phyloP scores from a whole-genome alignment of 2,113 vertebrate genomes.

The Meriones unguiculatus region DNA sequence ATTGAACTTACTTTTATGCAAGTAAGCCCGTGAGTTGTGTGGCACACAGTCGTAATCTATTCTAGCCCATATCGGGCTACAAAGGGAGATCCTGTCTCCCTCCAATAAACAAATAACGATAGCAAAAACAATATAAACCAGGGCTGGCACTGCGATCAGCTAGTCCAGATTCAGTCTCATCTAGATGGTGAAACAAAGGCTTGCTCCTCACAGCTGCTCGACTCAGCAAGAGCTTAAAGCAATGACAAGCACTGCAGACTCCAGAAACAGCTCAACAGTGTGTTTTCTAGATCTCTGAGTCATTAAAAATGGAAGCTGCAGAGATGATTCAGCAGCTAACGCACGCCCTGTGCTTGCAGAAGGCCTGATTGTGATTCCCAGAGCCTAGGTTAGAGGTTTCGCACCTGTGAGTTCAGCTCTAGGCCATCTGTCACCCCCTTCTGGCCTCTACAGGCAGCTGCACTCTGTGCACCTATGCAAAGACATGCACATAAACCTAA shows the following conservation, averaged over 20 bases:
- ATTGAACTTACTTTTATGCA: neutral
- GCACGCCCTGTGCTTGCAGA: neutral
- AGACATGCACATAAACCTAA: neutral
- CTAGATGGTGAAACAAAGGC: conserved; percentile 9
- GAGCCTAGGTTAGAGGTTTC: neutral
- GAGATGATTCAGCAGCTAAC: neutral
- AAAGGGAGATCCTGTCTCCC: neutral
- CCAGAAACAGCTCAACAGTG: neutral
- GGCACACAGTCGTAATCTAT: neutral
- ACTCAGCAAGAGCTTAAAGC: neutral
- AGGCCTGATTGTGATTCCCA: neutral
- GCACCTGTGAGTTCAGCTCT: neutral
- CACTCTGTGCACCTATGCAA: neutral
- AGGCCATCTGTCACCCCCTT: neutral
- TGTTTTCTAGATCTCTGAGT: neutral
- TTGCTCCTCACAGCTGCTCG: neutral
- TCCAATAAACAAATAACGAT: neutral
- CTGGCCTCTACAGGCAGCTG: neutral
- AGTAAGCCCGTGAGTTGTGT: neutral
- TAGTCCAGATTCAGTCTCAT: neutral
- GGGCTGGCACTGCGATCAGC: neutral
- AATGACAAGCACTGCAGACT: too few relatives aligned
- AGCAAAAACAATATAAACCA: neutral
- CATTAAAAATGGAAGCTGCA: neutral
- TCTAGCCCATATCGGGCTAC: neutral